These are phyloP conservation scores for Chelmon rostratus DNA, from an alignment of 2,797 vertebrate genomes.

Conservation along the genomic window DNA sequence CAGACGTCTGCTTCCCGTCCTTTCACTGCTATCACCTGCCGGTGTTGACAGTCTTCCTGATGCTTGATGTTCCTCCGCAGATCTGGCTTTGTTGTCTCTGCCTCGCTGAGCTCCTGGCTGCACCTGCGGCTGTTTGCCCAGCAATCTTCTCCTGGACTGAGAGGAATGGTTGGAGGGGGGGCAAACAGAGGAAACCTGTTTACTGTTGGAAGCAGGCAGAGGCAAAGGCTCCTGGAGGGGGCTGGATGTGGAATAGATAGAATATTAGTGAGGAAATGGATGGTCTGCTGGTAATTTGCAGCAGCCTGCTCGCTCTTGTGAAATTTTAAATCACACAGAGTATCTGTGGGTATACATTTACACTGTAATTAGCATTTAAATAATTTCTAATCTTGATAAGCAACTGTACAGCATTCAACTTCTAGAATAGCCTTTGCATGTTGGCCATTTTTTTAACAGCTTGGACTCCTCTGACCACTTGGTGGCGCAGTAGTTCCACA, in stretches of 20 bases:
- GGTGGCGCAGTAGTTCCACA: constrained; percentile 64
- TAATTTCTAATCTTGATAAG: background rate
- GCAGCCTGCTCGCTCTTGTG: background rate
- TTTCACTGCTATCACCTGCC: constrained; percentile 40
- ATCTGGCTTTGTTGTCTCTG: constrained; percentile 61
- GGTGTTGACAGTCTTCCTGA: constrained; percentile 56
- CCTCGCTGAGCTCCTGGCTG: constrained; percentile 49
- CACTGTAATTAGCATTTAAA: constrained; percentile 9
- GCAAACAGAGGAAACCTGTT: background rate
- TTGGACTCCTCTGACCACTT: constrained; percentile 45
- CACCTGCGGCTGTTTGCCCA: constrained; percentile 62
- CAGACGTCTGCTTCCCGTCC: constrained; percentile 32
- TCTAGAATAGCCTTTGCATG: background rate
- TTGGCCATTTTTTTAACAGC: background rate
- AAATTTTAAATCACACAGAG: background rate
- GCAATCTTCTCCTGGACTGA: constrained; percentile 26
- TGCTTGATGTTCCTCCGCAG: constrained; percentile 52
- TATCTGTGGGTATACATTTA: background rate
- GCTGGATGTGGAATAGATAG: background rate
- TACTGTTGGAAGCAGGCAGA: constrained; percentile 34
- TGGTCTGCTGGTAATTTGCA: background rate
- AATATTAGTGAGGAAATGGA: background rate
- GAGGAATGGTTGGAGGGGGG: background rate
- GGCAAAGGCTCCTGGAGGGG: constrained; percentile 12
- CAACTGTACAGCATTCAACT: background rate